Evolutionary conservation across 2,113 vertebrate genomes (phyloP).

Genomic region (Poecile atricapillus): DNA sequence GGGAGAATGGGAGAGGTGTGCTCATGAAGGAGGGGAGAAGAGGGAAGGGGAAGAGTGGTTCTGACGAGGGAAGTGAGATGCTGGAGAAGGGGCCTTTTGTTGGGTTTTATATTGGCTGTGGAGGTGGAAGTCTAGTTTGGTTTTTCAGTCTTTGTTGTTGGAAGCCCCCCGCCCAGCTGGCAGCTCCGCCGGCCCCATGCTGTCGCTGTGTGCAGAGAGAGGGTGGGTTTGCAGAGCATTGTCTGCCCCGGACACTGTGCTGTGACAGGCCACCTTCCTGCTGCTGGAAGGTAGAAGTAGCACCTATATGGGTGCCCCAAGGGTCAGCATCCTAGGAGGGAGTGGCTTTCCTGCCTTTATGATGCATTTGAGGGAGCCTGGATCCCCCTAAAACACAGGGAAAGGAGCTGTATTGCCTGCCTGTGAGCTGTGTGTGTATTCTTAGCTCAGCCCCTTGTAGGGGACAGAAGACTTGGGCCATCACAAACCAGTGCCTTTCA

Average conservation of each 20-base stretch:
- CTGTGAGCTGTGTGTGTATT: background rate
- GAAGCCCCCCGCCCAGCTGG: background rate
- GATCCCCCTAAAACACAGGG: background rate
- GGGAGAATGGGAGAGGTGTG: constrained; percentile 14
- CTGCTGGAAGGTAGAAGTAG: background rate
- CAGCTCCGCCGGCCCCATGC: background rate
- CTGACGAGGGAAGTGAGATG: background rate
- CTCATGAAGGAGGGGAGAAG: background rate
- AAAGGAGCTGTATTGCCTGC: background rate
- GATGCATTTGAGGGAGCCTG: background rate
- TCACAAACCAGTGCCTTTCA: background rate
- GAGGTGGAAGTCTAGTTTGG: background rate
- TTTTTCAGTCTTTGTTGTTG: background rate
- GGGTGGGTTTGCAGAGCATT: background rate
- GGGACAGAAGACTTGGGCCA: background rate
- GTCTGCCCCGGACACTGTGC: background rate
- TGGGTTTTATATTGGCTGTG: background rate
- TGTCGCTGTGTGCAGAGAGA: background rate
- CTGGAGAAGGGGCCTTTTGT: background rate
- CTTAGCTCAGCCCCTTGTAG: background rate
- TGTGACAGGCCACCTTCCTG: background rate
- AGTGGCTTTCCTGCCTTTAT: background rate
- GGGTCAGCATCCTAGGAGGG: background rate
- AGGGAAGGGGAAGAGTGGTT: background rate
- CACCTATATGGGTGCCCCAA: background rate